Conservation (phyloP, 2,888 invertebrate genomes). For the Sturmia bella region DNA sequence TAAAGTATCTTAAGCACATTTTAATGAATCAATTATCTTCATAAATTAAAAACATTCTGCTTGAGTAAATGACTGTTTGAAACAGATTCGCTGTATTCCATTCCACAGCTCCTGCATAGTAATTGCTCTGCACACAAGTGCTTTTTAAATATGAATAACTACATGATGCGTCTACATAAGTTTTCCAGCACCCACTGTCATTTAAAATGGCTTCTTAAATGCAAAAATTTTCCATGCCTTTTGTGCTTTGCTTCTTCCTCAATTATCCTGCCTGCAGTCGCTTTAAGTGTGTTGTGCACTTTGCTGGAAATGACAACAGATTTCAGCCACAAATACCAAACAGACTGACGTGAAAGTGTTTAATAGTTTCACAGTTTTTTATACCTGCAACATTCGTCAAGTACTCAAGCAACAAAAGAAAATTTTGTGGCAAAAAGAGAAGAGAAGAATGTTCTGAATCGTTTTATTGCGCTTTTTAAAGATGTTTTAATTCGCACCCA, state of each 20-base stretch:
- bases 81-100: no score
- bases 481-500: slow-evolving; percentile 26
- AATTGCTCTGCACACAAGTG: neutral
- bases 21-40: neutral
- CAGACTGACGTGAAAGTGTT: slow-evolving; percentile 1
- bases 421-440: neutral
- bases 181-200: slow-evolving; percentile 14
- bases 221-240: neutral
- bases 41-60: neutral
- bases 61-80: neutral
- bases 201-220: neutral
- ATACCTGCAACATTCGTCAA: neutral
- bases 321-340: slow-evolving; percentile 5
- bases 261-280: neutral
- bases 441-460: no score
- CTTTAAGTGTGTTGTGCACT: neutral
- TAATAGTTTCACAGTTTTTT: slow-evolving; percentile 11
- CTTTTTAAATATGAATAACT: neutral
- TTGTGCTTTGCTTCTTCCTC: neutral
- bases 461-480: neutral
- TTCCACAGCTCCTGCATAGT: neutral
- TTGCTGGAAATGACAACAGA: slow-evolving; percentile 16
- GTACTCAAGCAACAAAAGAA: neutral
- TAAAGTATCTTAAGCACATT: no score
- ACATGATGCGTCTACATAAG: slow-evolving; percentile 7